phyloP scores from a whole-genome alignment of 2,797 vertebrate species.

The Siniperca obscura region DNA sequence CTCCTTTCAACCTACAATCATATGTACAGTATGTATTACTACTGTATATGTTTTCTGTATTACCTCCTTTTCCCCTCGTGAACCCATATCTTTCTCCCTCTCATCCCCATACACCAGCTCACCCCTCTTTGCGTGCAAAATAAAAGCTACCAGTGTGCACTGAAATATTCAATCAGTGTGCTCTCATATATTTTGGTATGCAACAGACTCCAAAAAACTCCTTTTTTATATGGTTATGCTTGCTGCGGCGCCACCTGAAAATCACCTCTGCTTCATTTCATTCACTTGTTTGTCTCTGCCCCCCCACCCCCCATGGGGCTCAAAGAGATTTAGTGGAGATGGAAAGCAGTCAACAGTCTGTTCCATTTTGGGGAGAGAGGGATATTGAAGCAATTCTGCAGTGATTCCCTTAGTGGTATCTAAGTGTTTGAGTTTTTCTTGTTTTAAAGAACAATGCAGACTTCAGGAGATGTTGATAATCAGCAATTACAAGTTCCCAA shows the following conservation, averaged over 20 bases:
- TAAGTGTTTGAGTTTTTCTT: slow-evolving; percentile 48
- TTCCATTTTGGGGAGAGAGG: slow-evolving; percentile 46
- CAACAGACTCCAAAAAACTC: slow-evolving; percentile 56
- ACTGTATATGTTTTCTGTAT: slow-evolving; percentile 13
- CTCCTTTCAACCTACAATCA: background rate
- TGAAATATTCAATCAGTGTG: slow-evolving; percentile 59
- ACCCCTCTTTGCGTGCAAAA: slow-evolving; percentile 29
- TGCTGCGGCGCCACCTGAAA: slow-evolving; percentile 62
- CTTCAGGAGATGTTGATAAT: slow-evolving; percentile 54
- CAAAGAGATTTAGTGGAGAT: slow-evolving; percentile 54
- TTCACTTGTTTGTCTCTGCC: slow-evolving; percentile 63
- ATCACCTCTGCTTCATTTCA: slow-evolving; percentile 72
- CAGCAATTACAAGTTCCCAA: slow-evolving; percentile 54
- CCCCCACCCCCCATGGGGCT: slow-evolving; percentile 28
- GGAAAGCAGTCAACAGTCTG: slow-evolving; percentile 65
- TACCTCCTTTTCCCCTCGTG: slow-evolving; percentile 10
- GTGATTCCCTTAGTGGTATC: slow-evolving; percentile 66
- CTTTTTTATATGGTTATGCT: slow-evolving; percentile 47
- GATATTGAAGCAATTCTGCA: slow-evolving; percentile 57
- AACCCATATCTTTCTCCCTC: slow-evolving; percentile 4
- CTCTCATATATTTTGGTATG: slow-evolving; percentile 51
- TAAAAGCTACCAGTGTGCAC: slow-evolving; percentile 45
- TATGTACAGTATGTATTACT: slow-evolving; percentile 4
- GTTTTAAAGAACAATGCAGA: slow-evolving; percentile 42
- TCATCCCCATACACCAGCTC: slow-evolving; percentile 17